These are phyloP conservation scores for Carposina sasakii DNA, from an alignment of 1,140 invertebrate genomes.

Conservation along the genomic window DNA sequence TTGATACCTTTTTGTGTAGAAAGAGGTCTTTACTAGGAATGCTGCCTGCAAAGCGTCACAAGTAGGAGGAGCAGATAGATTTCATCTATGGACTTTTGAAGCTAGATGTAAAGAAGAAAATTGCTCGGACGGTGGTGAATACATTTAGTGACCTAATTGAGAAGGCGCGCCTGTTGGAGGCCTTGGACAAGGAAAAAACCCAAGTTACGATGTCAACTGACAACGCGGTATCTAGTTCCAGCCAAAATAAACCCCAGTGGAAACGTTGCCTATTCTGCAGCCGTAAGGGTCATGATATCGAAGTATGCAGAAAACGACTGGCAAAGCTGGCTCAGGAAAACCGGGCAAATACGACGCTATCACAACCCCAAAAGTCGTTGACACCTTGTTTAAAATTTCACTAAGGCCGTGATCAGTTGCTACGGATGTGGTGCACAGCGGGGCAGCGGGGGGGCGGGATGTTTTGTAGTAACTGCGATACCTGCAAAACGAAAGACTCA, in stretches of 20 bases:
- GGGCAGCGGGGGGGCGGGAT: too few species aligned
- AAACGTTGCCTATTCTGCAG: constrained; percentile 5
- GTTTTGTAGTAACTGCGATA: neutral
- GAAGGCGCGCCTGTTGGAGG: neutral
- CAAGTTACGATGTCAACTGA: neutral
- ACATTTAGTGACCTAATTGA: neutral
- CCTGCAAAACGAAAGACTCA: neutral
- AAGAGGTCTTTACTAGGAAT: constrained; percentile 8
- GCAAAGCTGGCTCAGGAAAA: too few species aligned
- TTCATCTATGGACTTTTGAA: constrained; percentile 15
- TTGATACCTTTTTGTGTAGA: too few species aligned
- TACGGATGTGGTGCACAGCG: neutral
- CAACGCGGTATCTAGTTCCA: neutral
- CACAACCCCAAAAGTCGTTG: too few species aligned
- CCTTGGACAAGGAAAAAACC: neutral
- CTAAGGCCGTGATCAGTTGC: neutral
- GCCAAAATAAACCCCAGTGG: neutral
- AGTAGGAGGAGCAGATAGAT: constrained; percentile 13
- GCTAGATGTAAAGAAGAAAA: constrained; percentile 7
- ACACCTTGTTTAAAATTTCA: too few species aligned
- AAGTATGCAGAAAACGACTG: constrained; percentile 5
- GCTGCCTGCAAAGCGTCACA: neutral
- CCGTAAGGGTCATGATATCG: constrained; percentile 1
- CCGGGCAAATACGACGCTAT: too few species aligned
- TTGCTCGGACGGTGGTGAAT: neutral